A percentile compares a stretch with the other conserved stretches of the same genome.
Conservation (phyloP, 1,140 invertebrate species). For the Sycobia sp. region DNA sequence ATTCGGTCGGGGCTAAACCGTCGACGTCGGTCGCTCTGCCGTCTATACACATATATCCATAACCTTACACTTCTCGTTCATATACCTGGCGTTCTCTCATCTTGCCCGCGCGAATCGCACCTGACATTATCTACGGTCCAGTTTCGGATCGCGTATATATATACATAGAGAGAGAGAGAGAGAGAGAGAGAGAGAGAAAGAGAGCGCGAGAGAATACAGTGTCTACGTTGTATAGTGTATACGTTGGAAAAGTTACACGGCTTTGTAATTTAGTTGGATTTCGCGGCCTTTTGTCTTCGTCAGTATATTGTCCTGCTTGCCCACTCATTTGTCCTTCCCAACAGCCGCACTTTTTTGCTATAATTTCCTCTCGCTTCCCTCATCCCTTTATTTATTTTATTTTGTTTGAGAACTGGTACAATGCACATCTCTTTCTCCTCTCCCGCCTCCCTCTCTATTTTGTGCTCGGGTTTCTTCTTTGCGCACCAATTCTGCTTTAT, state of each 20-base stretch:
- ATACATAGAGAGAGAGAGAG: too few species aligned
- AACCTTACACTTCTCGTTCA: too few species aligned
- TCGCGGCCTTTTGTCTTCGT: constrained; percentile 9
- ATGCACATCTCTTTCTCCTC: too few species aligned
- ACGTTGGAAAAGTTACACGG: constrained; percentile 21
- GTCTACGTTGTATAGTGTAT: too few species aligned
- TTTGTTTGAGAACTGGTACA: not conserved
- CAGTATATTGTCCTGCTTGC: not conserved
- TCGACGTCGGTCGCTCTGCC: too few species aligned
- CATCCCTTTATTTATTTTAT: not conserved
- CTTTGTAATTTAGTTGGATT: constrained; percentile 18
- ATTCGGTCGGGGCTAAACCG: too few species aligned
- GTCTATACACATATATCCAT: too few species aligned
- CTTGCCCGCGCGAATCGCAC: constrained; percentile 29
- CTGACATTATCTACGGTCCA: constrained; percentile 46
- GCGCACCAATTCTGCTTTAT: too few species aligned
- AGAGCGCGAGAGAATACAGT: too few species aligned
- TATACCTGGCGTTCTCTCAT: constrained; percentile 18
- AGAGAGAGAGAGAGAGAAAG: too few species aligned
- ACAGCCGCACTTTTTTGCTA: too few species aligned
- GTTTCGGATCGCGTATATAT: too few species aligned
- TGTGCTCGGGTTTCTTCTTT: constrained; percentile 1
- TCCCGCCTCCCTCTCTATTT: not conserved
- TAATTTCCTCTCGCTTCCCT: not conserved
- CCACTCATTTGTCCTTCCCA: not conserved